Evolutionary conservation across 1,140 invertebrate species (phyloP).

Genomic region (Palaemon carinicauda): DNA sequence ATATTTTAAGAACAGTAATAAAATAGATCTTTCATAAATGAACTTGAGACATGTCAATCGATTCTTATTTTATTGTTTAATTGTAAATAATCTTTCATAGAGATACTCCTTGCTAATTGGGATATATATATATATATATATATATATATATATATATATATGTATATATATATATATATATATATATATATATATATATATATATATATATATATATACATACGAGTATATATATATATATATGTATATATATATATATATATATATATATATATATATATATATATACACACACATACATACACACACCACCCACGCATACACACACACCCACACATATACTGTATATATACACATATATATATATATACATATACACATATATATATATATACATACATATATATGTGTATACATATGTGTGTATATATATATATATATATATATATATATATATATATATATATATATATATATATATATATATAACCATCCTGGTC

Average conservation of each 20-base stretch:
- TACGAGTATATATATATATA: background rate
- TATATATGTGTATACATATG: too few species aligned
- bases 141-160: background rate
- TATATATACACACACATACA: too few species aligned
- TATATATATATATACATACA: constrained; percentile 18
- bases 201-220: background rate
- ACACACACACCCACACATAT: too few species aligned
- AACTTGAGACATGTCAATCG: too few species aligned
- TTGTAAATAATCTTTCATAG: too few species aligned
- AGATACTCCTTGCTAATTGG: too few species aligned
- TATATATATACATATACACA: background rate
- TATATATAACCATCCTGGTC: background rate
- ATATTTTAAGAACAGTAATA: too few species aligned
- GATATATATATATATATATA: background rate
- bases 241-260: background rate
- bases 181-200: background rate
- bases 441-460: constrained; percentile 17
- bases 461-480: constrained; percentile 28
- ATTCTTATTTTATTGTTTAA: too few species aligned
- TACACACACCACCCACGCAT: too few species aligned
- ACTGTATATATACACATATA: background rate
- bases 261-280: too few species aligned
- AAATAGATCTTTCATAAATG: too few species aligned
- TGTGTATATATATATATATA: constrained; percentile 28
- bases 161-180: background rate